Conservation (phyloP, 2,888 invertebrate genomes). For the Beris chalybata region DNA sequence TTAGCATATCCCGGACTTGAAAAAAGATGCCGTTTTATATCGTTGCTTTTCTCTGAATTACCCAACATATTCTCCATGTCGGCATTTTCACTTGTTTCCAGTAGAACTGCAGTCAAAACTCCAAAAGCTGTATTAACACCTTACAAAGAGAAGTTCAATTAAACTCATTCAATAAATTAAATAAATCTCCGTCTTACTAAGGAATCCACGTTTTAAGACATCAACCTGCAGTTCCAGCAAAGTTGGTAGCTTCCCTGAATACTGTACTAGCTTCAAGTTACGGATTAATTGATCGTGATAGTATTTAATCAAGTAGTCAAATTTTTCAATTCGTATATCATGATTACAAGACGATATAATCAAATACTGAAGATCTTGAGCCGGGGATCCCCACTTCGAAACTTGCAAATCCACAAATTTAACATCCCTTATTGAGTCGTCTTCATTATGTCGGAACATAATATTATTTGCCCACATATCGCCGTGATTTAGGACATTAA, state of each 20-base stretch:
- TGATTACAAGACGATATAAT: slow-evolving; percentile 42
- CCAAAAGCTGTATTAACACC: slow-evolving; percentile 46
- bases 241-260: slow-evolving; percentile 41
- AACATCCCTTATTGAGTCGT: slow-evolving; percentile 46
- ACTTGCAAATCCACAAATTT: slow-evolving; percentile 49
- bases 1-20: slow-evolving; percentile 43
- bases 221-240: slow-evolving; percentile 42
- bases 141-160: slow-evolving; percentile 35
- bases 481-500: slow-evolving; percentile 50
- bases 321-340: slow-evolving; percentile 41
- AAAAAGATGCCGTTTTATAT: slow-evolving; percentile 42
- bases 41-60: slow-evolving; percentile 28
- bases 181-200: slow-evolving; percentile 39
- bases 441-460: slow-evolving; percentile 46
- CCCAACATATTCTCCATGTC: slow-evolving; percentile 43
- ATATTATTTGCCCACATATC: slow-evolving; percentile 52
- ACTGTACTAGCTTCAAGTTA: slow-evolving; percentile 40
- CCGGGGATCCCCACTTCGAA: slow-evolving; percentile 45
- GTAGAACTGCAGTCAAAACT: slow-evolving; percentile 45
- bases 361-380: slow-evolving; percentile 45
- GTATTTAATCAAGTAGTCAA: slow-evolving; percentile 42
- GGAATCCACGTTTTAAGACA: slow-evolving; percentile 43
- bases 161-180: background rate
- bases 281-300: slow-evolving; percentile 41
- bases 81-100: slow-evolving; percentile 45